Conservation (phyloP, 2,797 vertebrate species). For the Cygnus olor region DNA sequence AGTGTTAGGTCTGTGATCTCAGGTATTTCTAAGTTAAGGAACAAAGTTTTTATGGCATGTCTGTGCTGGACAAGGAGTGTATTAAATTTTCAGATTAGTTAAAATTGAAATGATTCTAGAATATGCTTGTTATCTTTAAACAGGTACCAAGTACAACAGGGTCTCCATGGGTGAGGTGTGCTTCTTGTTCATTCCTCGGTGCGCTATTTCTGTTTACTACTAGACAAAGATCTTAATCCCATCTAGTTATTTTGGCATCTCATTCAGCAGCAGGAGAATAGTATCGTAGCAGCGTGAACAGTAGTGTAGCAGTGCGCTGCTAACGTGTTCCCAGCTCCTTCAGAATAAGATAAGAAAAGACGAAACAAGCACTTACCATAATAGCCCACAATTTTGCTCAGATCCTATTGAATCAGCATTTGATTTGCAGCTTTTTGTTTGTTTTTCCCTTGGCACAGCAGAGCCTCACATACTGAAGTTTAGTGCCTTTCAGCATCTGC, state of each 20-base stretch:
- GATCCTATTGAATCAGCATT: slow-evolving; percentile 39
- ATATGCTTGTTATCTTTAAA: slow-evolving; percentile 33
- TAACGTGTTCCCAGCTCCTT: neutral
- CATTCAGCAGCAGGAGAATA: slow-evolving; percentile 1
- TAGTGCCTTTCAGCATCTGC: slow-evolving; percentile 67
- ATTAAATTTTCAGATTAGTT: slow-evolving; percentile 59
- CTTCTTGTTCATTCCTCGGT: slow-evolving; percentile 8
- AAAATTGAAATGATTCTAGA: slow-evolving; percentile 26
- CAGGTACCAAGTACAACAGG: neutral
- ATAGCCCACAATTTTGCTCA: slow-evolving; percentile 29
- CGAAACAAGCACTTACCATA: neutral
- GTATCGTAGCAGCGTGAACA: neutral
- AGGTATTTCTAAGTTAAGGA: slow-evolving; percentile 68
- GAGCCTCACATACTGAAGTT: slow-evolving; percentile 70
- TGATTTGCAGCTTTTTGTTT: slow-evolving; percentile 57
- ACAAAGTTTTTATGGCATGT: slow-evolving; percentile 73
- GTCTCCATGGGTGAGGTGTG: slow-evolving; percentile 21
- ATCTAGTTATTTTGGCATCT: slow-evolving; percentile 27
- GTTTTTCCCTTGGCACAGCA: slow-evolving; percentile 10
- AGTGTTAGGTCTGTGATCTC: slow-evolving; percentile 51
- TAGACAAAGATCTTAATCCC: slow-evolving; percentile 57
- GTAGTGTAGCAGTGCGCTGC: neutral
- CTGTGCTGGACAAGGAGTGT: slow-evolving; percentile 33
- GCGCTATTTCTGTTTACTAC: slow-evolving; percentile 4
- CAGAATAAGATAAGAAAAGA: slow-evolving; percentile 17